Evolutionary conservation across 2,113 vertebrate genomes (phyloP).

Genomic region (Peromyscus polionotus): DNA sequence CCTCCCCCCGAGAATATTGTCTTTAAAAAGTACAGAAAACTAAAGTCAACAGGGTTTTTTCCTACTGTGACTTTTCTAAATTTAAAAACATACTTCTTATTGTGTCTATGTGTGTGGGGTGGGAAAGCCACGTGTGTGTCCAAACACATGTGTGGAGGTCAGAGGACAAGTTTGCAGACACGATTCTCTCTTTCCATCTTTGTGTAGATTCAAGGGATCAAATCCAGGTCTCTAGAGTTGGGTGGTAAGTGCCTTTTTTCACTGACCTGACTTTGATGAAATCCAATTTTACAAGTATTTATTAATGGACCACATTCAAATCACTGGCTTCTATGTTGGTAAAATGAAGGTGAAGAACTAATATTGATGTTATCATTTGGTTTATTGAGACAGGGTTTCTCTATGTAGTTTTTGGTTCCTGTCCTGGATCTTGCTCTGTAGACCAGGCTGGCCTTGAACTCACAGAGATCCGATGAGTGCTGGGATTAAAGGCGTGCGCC

Average conservation of each 20-base stretch:
- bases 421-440: no score
- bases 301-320: not conserved
- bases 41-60: not conserved
- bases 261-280: not conserved
- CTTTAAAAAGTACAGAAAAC: not conserved
- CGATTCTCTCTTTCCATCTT: not conserved
- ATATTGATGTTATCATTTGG: not conserved
- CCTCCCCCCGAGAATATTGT: not conserved
- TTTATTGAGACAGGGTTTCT: no score
- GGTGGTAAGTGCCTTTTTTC: not conserved
- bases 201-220: not conserved
- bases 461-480: no score
- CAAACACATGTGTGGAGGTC: not conserved
- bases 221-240: not conserved
- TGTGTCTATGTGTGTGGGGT: not conserved
- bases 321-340: not conserved
- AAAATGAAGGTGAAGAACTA: not conserved
- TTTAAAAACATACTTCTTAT: not conserved
- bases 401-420: no score
- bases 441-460: no score
- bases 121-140: not conserved
- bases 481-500: no score
- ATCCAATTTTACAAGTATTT: not conserved
- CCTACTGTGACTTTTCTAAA: not conserved
- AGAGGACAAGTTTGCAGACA: not conserved